Evolutionary conservation across 2,797 vertebrate species (phyloP).

Genomic region (Passerculus sandwichensis): DNA sequence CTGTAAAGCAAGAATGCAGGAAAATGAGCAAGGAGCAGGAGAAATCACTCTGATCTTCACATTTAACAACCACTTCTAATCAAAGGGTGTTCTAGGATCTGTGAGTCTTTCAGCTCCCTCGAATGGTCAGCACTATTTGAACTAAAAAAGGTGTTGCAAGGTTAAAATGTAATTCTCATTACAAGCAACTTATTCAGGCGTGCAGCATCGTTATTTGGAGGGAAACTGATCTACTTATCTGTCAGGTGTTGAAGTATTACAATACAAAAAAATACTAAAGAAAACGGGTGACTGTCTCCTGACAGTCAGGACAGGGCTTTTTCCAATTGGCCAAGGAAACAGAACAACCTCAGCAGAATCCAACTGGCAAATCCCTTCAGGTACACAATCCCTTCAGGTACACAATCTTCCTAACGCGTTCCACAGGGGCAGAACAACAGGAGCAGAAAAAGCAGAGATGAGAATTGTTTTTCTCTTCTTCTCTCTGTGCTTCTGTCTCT

Average conservation of each 20-base stretch:
- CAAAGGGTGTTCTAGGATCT: constrained; percentile 63
- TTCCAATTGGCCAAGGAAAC: neutral
- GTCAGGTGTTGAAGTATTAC: too few species aligned
- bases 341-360: neutral
- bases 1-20: constrained; percentile 71
- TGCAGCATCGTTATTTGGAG: constrained; percentile 5
- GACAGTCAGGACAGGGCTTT: neutral
- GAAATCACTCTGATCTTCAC: constrained; percentile 76
- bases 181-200: constrained; percentile 29
- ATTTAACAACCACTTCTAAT: constrained; percentile 78
- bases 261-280: too few species aligned
- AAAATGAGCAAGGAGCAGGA: constrained; percentile 54
- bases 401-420: neutral
- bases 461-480: too few species aligned
- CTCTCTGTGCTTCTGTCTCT: neutral
- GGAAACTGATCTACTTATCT: neutral
- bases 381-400: too few species aligned
- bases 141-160: constrained; percentile 40
- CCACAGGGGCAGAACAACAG: neutral
- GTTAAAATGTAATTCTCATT: constrained; percentile 51
- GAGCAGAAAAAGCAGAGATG: too few species aligned
- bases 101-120: constrained; percentile 48
- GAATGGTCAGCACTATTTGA: constrained; percentile 56
- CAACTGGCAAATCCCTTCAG: too few species aligned
- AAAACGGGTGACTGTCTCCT: too few species aligned